Percentiles rank a stretch among this genome's conserved stretches.
These are phyloP conservation scores for Semnopithecus entellus DNA, from an alignment of 2,113 vertebrate species.

Conservation along the genomic window DNA sequence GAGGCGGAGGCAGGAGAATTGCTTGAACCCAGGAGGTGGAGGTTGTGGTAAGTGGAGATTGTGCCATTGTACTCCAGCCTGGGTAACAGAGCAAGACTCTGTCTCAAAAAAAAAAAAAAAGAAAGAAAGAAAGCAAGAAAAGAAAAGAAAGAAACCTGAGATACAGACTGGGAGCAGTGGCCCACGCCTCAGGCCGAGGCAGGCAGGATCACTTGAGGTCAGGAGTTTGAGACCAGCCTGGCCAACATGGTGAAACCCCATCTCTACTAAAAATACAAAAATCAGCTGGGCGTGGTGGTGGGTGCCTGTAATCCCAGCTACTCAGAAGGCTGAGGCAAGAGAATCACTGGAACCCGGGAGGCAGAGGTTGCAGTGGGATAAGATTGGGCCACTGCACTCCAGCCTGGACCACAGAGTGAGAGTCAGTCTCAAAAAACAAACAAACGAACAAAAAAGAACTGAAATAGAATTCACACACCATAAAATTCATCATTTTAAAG, in stretches of 20 bases:
- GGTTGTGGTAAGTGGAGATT: neutral
- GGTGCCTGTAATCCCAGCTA: too few relatives aligned
- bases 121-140: too few relatives aligned
- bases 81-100: neutral
- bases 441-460: neutral
- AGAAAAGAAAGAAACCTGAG: too few relatives aligned
- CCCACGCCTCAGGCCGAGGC: too few relatives aligned
- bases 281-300: neutral
- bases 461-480: neutral
- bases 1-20: too few relatives aligned
- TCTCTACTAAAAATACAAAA: neutral
- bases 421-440: neutral
- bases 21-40: neutral
- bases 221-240: too few relatives aligned
- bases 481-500: neutral
- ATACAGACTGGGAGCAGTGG: too few relatives aligned
- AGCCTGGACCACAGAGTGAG: neutral
- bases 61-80: neutral
- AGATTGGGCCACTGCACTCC: neutral
- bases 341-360: neutral
- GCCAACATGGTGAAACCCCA: too few relatives aligned
- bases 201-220: too few relatives aligned
- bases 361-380: neutral
- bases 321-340: too few relatives aligned
- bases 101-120: neutral